Conservation (phyloP, 2,113 vertebrate species). For the Ovibos moschatus region DNA sequence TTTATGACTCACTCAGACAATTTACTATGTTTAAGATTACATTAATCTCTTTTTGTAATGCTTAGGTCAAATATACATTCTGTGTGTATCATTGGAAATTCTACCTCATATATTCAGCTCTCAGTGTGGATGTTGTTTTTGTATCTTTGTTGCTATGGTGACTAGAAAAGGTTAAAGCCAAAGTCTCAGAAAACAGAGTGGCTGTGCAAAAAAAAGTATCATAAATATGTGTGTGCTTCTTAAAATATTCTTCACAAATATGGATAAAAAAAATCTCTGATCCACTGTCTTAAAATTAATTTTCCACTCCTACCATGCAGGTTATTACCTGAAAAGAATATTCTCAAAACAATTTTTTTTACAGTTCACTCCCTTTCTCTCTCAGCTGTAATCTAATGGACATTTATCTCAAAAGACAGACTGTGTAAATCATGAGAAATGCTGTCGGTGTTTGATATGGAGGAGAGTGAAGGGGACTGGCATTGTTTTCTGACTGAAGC, state of each 20-base stretch:
- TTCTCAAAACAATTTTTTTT: not conserved
- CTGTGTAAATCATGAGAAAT: constrained; percentile 47
- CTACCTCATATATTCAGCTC: constrained; percentile 54
- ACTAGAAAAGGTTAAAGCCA: constrained; percentile 70
- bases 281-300: constrained; percentile 10
- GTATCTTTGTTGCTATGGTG: constrained; percentile 65
- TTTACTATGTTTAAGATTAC: constrained; percentile 69
- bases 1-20: constrained; percentile 59
- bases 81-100: constrained; percentile 45
- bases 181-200: constrained; percentile 2
- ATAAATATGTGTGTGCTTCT: constrained; percentile 12
- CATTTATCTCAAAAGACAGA: not conserved
- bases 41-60: constrained; percentile 61
- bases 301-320: constrained; percentile 6
- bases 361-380: not conserved
- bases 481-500: constrained; percentile 23
- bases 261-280: not conserved
- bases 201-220: constrained; percentile 46
- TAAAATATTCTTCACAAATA: constrained; percentile 60
- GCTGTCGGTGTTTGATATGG: not conserved
- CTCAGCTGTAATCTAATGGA: not conserved
- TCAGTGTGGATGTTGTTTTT: constrained; percentile 72
- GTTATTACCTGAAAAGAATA: constrained; percentile 59
- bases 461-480: not conserved
- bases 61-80: constrained; percentile 32